Evolutionary conservation across 2,797 vertebrate species (phyloP), one percentile per base, ranked within the genome.

Genomic region (Macropodus opercularis): DNA sequence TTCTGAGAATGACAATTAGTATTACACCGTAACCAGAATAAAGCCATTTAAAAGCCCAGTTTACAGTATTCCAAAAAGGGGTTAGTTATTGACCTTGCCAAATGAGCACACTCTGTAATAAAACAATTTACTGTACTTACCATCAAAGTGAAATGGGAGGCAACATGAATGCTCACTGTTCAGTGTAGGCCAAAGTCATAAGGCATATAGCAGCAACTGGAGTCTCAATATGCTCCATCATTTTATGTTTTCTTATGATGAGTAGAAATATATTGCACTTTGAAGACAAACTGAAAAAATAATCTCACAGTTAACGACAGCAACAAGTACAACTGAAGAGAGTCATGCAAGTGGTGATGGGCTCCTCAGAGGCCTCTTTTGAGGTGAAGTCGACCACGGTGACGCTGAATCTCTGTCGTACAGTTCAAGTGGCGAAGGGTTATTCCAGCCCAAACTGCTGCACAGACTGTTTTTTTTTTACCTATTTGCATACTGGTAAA

Each of bases 221-320:
- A 90, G 87, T 69, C 68, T 69, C 9, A 50, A 72, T 53, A 52
- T 23, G 64, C 82, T 86, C 82, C 80, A 49, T 48, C 39, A 40
- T 53, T 60, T 63, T 14, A 21, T 19, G 44, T 69, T 67, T 75
- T 78, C 63, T 78, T 46, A 32, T 23, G 67, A 85, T 80, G 84
- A 90, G 87, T 89, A 90, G 79, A 89, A 91, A 92, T 89, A 92
- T 92, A 93, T 92, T 93, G 92, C 91, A 93, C 91, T 92, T 91
- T 82, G 75, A 89, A 78, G 83, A 91, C 81, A 62, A 77, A 82
- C 77, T 80, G 79, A 85, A 87, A 87, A 86, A 72, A 83, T 81
- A 88, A 90, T 87, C 85, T 90, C 86, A 86, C 65, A 79, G 73
- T 69, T 84, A 68, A 87, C 75, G 72, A 89, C 78, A 70, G 85